These are phyloP conservation scores for Epizoanthus scotinus DNA, from an alignment of 92 coral and sea anemone species.

Conservation along the genomic window DNA sequence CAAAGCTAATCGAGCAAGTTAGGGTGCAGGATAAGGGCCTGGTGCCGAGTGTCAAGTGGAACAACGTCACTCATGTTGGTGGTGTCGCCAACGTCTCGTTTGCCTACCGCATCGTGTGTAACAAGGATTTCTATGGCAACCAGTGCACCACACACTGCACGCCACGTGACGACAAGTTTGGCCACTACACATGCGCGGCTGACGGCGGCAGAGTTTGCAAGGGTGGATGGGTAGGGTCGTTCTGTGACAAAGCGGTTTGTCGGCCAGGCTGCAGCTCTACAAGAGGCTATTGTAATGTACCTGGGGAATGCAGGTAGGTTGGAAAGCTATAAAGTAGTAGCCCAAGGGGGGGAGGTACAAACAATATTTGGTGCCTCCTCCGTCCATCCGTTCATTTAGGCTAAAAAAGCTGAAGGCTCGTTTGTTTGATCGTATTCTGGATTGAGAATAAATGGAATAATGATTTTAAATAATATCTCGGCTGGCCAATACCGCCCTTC, in stretches of 20 bases:
- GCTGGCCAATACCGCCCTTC: no score
- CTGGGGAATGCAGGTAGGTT: slow-evolving; percentile 76
- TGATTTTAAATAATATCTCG: no score
- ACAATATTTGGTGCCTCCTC: no score
- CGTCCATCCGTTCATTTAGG: not conserved
- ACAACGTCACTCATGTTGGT: slow-evolving; percentile 68
- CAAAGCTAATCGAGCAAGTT: slow-evolving; percentile 31
- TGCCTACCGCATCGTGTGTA: slow-evolving; percentile 81
- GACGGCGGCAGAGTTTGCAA: slow-evolving; percentile 75
- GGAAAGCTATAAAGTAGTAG: no score
- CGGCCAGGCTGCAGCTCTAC: slow-evolving; percentile 62
- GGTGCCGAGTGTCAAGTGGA: slow-evolving; percentile 74
- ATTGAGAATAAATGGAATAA: no score
- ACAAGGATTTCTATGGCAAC: slow-evolving; percentile 64
- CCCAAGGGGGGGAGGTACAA: no score
- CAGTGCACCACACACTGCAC: slow-evolving; percentile 58
- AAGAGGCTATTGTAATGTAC: slow-evolving; percentile 62
- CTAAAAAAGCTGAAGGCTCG: not conserved
- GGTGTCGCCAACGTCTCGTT: slow-evolving; percentile 66
- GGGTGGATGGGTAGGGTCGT: slow-evolving; percentile 81
- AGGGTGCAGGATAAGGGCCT: slow-evolving; percentile 18
- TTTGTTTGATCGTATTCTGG: no score
- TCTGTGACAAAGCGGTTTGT: slow-evolving; percentile 66
- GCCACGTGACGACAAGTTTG: slow-evolving; percentile 78
- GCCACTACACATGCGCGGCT: slow-evolving; percentile 76